These are phyloP conservation scores for Platysteira castanea DNA, from an alignment of 2,113 vertebrate species.

Conservation along the genomic window DNA sequence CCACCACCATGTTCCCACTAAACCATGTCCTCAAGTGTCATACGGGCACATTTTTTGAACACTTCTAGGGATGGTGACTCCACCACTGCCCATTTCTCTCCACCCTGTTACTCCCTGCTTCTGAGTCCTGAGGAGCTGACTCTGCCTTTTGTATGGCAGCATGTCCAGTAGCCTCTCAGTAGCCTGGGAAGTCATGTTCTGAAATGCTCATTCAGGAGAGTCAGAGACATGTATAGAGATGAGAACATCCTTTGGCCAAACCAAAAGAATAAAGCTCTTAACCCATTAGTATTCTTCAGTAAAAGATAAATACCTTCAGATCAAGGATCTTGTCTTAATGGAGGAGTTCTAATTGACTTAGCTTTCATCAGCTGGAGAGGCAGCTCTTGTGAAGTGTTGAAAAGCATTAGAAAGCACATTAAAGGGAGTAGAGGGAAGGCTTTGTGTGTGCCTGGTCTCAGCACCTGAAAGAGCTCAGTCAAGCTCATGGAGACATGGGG, in stretches of 20 bases:
- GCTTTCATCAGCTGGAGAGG: not conserved
- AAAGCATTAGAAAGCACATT: not conserved
- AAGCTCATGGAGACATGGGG: not conserved
- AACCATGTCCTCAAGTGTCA: not conserved
- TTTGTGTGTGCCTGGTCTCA: not conserved
- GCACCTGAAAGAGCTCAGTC: not conserved
- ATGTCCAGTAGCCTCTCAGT: not conserved
- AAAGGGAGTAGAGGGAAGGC: not conserved
- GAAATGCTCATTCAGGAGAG: not conserved
- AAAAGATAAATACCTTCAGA: not conserved
- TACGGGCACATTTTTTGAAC: rapidly evolving
- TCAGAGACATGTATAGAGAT: not conserved
- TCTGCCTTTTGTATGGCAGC: not conserved
- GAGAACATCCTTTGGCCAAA: not conserved
- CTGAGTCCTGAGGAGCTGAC: not conserved
- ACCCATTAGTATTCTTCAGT: not conserved
- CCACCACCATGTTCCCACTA: not conserved
- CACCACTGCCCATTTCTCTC: not conserved
- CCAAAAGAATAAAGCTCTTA: not conserved
- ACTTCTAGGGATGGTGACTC: not conserved
- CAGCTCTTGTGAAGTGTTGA: not conserved
- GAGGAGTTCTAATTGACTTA: not conserved
- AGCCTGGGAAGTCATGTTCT: not conserved
- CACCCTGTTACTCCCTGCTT: not conserved
- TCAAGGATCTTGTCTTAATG: not conserved